Percentiles rank a stretch among this genome's conserved stretches.
Conservation (phyloP, 2,113 vertebrate species). For the Pipra filicauda region DNA sequence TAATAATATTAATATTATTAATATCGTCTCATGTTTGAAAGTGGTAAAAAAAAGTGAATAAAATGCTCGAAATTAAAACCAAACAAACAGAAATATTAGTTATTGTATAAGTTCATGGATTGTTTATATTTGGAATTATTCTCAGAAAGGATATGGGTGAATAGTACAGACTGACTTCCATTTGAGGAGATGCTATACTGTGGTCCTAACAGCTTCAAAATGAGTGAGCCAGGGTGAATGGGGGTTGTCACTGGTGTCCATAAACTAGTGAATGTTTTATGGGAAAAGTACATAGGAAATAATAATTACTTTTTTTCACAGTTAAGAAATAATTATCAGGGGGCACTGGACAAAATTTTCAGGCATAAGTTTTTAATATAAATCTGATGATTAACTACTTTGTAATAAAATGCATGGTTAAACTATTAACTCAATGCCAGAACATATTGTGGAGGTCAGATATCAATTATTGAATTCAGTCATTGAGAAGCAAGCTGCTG, state of each 20-base stretch:
- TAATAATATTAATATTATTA: not conserved
- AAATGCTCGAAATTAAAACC: not conserved
- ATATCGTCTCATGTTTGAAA: not conserved
- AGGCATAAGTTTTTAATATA: not conserved
- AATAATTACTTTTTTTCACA: not conserved
- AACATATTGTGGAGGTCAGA: not conserved
- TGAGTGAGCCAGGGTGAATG: not conserved
- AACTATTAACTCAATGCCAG: not conserved
- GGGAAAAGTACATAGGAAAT: not conserved
- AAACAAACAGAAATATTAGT: fast-evolving
- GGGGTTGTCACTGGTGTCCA: not conserved
- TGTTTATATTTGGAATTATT: not conserved
- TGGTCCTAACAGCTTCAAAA: not conserved
- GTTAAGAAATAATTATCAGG: not conserved
- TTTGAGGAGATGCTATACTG: not conserved
- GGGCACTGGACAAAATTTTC: not conserved
- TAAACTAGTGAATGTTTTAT: not conserved
- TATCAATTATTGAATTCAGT: conserved; percentile 17
- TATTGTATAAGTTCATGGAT: not conserved
- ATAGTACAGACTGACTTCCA: not conserved
- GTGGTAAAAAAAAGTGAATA: not conserved
- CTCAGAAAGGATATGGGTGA: not conserved
- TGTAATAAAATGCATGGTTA: not conserved
- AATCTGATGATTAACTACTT: not conserved
- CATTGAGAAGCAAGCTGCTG: not conserved